Conservation (phyloP, 2,113 vertebrate genomes). For the Cephalopterus ornatus region DNA sequence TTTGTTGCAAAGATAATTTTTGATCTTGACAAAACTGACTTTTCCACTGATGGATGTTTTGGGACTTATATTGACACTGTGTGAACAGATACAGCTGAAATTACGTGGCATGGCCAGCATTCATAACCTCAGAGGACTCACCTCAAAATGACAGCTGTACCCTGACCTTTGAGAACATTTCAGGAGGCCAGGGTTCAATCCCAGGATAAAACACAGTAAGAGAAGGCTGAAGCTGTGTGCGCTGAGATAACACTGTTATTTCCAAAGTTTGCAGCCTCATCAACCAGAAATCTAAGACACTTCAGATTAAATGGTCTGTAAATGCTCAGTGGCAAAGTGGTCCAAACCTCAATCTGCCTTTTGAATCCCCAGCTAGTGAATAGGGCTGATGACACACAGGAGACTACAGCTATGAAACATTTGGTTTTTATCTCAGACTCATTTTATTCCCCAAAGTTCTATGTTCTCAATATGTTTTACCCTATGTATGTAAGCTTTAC, state of each 20-base stretch:
- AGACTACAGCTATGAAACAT: neutral
- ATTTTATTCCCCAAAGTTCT: constrained; percentile 20
- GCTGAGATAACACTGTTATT: neutral
- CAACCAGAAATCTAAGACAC: neutral
- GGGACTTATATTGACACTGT: neutral
- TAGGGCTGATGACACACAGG: neutral
- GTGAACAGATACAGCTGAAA: neutral
- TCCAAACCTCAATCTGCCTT: neutral
- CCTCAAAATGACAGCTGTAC: neutral
- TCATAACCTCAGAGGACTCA: neutral
- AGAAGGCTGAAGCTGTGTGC: neutral
- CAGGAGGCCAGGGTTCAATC: neutral
- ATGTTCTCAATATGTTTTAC: constrained; percentile 33
- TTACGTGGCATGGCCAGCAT: neutral
- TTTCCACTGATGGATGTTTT: neutral
- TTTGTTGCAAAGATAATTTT: neutral
- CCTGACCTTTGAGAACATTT: constrained; percentile 16
- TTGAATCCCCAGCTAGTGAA: neutral
- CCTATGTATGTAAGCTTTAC: neutral
- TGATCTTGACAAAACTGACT: neutral
- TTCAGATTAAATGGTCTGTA: neutral
- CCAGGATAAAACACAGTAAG: neutral
- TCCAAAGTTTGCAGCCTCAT: neutral
- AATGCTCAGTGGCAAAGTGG: neutral
- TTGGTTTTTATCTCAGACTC: neutral